A percentile compares a stretch with the other conserved stretches of the same genome.
These are phyloP conservation scores for Gila orcuttii DNA, from an alignment of 2,113 vertebrate genomes.

Conservation along the genomic window DNA sequence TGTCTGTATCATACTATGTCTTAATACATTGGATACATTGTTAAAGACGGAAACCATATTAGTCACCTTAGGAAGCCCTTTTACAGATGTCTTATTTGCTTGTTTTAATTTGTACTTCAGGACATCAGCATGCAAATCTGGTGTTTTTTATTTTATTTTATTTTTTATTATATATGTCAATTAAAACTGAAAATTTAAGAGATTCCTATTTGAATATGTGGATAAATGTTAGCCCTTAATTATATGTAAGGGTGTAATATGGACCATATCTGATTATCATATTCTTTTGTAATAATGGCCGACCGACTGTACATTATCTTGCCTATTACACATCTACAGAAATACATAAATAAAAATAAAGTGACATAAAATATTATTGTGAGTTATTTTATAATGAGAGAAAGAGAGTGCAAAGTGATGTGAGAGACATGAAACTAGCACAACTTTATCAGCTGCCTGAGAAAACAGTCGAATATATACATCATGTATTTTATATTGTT, in stretches of 20 bases:
- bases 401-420: not conserved
- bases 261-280: not conserved
- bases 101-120: not conserved
- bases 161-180: not conserved
- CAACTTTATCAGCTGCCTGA: not conserved
- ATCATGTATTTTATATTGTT: too few relatives aligned
- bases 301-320: not conserved
- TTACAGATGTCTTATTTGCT: not conserved
- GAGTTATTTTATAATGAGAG: not conserved
- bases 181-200: not conserved
- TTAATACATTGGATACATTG: not conserved
- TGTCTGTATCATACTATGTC: not conserved
- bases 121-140: not conserved
- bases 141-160: not conserved
- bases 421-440: not conserved
- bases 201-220: not conserved
- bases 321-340: not conserved
- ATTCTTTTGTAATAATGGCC: not conserved
- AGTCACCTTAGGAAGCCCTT: not conserved
- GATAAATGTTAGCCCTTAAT: not conserved
- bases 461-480: too few relatives aligned
- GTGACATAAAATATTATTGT: not conserved
- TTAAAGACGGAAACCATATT: not conserved
- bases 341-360: not conserved
- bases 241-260: not conserved